Conservation (phyloP, 2,888 invertebrate genomes). For the Blastobasis adustella region DNA sequence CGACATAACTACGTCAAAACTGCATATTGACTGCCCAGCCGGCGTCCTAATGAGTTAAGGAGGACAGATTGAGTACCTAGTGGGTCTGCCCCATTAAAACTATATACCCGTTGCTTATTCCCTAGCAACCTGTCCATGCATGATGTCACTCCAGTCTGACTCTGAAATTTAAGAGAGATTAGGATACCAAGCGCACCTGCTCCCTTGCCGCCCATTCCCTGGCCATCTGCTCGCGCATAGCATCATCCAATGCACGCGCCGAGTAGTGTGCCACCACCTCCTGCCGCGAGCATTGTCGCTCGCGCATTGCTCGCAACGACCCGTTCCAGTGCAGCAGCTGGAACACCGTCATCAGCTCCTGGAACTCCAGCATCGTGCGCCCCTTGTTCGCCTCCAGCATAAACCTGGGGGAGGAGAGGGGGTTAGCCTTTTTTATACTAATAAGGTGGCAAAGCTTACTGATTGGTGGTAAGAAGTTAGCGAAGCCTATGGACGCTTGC, state of each 20-base stretch:
- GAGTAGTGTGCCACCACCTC: constrained; percentile 94
- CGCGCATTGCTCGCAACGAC: constrained; percentile 95
- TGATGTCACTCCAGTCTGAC: too few relatives aligned
- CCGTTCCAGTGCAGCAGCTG: constrained; percentile 97
- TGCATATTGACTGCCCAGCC: too few relatives aligned
- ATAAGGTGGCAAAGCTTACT: not conserved
- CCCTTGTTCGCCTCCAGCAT: constrained; percentile 89
- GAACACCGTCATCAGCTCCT: constrained; percentile 98
- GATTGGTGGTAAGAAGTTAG: not conserved
- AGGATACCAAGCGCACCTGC: constrained; percentile 24
- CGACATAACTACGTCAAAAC: too few relatives aligned
- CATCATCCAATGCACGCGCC: constrained; percentile 92
- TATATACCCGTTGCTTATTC: too few relatives aligned
- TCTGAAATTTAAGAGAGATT: too few relatives aligned
- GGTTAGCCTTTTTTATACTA: not conserved
- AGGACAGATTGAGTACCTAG: too few relatives aligned
- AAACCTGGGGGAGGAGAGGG: constrained; percentile 60
- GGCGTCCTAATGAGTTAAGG: too few relatives aligned
- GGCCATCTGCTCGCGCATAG: constrained; percentile 97
- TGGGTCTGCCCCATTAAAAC: too few relatives aligned
- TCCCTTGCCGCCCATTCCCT: constrained; percentile 92
- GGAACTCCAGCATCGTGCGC: constrained; percentile 96
- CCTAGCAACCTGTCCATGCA: too few relatives aligned
- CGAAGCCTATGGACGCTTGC: too few relatives aligned
- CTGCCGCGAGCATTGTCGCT: constrained; percentile 94